These are phyloP conservation scores for Solenopsis fugax DNA, from an alignment of 1,140 invertebrate species.

Conservation along the genomic window DNA sequence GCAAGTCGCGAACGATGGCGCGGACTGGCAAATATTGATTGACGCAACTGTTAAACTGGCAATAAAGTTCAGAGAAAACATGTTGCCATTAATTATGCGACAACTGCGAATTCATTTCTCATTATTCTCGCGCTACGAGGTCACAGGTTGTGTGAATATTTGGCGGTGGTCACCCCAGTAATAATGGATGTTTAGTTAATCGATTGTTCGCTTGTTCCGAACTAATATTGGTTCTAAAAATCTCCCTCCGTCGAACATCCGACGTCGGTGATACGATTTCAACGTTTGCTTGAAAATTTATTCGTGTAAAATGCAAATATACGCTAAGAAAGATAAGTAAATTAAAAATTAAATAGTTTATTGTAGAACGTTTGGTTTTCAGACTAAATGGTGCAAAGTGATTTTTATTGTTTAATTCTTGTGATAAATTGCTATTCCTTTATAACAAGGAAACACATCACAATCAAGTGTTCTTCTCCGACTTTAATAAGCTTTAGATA, in stretches of 20 bases:
- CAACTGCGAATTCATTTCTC: not conserved
- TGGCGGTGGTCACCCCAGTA: not conserved
- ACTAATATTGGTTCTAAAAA: slow-evolving; percentile 25
- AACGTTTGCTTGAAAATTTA: not conserved
- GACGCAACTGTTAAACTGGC: not conserved
- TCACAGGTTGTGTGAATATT: slow-evolving; percentile 8
- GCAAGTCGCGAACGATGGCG: not conserved
- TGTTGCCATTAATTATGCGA: slow-evolving; percentile 33
- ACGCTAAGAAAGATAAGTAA: not conserved
- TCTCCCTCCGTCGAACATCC: not conserved
- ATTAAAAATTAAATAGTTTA: not conserved
- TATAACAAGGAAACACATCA: not conserved
- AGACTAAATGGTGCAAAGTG: not conserved
- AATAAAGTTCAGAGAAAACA: not conserved
- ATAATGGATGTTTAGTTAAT: slow-evolving; percentile 50
- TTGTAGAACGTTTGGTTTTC: not conserved
- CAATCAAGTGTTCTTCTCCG: too few relatives aligned
- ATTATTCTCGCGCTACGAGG: not conserved
- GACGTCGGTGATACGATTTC: not conserved
- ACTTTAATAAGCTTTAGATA: too few relatives aligned
- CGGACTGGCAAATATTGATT: slow-evolving; percentile 7
- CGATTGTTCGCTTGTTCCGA: not conserved
- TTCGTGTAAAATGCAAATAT: slow-evolving; percentile 1
- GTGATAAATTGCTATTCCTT: not conserved
- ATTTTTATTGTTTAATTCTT: not conserved